Base-by-base conservation (phyloP, 2,113 vertebrate species). In the Tetrao urogallus region DNA sequence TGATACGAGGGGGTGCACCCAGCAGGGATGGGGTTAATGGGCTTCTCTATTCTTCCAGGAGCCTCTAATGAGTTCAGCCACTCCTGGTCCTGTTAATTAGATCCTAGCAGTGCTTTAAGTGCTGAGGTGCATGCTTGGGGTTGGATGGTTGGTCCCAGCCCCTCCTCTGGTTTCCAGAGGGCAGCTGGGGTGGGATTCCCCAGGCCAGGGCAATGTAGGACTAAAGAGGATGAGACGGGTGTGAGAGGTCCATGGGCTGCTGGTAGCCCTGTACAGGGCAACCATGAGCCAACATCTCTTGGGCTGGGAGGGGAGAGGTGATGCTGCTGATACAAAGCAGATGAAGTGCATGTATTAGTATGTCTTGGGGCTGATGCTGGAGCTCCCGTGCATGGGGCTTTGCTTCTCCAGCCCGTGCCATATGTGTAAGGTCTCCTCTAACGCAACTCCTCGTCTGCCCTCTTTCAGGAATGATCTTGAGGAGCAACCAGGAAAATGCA, bases 401-500 rank as follows among this genome's bases (percentile, higher is more conserved):
- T 4, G 3, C 47, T 24, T 58, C 72, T 14, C 47, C 61, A 42
- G 11, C 24, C 48, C 4, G 1, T 4, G 20, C 47, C 32, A 2
- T 0, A 0, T 28, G 12, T 8, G 1, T 2, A 27, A 61, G 6
- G 16, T 60, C 30, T 60, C 38, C 57, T 42, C 71, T 96, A 6
- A 95, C 22, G 2, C 47, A 30, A 3, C 50, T 7, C 1, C 1
- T 70, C n/a, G 1, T 69, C 50, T 66, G 58, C 42, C 36, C 30
- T 94, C 74, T 71, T 67, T 42, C 92, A 97, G 97, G 90, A 88
- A 78, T 57, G 89, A 70, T 82, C 74, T 58, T 17, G 19, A 84
- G 84, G 81, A 89, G 48, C 30, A 83, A 48, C 66, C 58, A 0
- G 0, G 47, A 67, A 22, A 54, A 86, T 50, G 93, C 94, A 36